Evolutionary conservation across 2,113 vertebrate species (phyloP).

Genomic region (Etheostoma cragini): DNA sequence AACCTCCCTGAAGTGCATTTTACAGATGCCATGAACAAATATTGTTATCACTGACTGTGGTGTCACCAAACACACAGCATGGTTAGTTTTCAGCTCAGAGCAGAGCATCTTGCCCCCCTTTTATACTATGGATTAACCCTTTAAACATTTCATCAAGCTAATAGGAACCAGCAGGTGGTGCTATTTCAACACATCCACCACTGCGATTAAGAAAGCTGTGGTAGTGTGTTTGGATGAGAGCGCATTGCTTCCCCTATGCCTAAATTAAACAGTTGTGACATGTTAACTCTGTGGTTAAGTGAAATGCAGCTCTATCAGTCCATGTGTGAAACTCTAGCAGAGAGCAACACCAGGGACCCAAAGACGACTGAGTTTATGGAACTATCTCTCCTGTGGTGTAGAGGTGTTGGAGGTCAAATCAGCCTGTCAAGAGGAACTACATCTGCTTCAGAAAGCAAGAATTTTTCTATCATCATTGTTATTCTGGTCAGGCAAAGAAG

Average conservation of each 20-base stretch:
- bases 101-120: not conserved
- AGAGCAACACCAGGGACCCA: constrained; percentile 24
- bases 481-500: constrained; percentile 76
- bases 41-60: not conserved
- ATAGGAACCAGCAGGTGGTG: constrained; percentile 61
- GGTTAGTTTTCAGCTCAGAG: not conserved
- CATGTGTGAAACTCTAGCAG: constrained; percentile 22
- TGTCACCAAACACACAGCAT: not conserved
- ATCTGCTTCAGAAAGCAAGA: constrained; percentile 46
- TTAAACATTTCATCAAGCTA: constrained; percentile 6
- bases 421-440: constrained; percentile 52
- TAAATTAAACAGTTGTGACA: not conserved
- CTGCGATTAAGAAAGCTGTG: not conserved
- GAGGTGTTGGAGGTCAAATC: constrained; percentile 62
- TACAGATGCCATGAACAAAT: not conserved
- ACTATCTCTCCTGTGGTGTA: constrained; percentile 33
- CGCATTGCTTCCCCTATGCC: not conserved
- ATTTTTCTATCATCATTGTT: constrained; percentile 66
- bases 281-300: not conserved
- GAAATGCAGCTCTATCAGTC: constrained; percentile 14
- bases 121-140: not conserved
- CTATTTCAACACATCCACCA: constrained; percentile 32
- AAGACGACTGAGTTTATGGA: constrained; percentile 20
- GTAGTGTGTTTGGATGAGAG: not conserved
- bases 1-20: not conserved